Conservation (phyloP, 2,888 invertebrate species). For the Drosophila limbata region DNA sequence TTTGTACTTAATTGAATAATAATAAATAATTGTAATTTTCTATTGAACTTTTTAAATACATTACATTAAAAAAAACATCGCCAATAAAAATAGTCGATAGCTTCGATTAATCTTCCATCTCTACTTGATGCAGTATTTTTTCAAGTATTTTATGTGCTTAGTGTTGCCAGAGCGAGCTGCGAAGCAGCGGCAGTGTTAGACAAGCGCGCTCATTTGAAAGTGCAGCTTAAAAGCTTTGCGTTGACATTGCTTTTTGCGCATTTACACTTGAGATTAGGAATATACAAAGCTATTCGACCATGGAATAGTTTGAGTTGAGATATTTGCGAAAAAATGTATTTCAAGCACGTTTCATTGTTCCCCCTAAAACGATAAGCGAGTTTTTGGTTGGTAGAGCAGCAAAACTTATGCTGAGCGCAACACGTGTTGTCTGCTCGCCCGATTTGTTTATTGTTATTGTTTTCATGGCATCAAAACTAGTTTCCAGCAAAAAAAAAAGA, state of each 20-base stretch:
- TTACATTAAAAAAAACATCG: no score
- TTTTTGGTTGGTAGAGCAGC: constrained; percentile 7
- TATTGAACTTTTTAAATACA: no score
- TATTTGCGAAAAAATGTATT: constrained; percentile 31
- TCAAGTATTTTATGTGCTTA: constrained; percentile 1
- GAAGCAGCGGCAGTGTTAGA: constrained; percentile 2
- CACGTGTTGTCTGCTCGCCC: constrained; percentile 60
- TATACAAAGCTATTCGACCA: constrained; percentile 24
- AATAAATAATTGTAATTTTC: no score
- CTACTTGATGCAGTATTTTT: constrained; percentile 4
- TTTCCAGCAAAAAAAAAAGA: constrained; percentile 55
- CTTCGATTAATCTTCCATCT: no score
- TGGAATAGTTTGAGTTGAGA: constrained; percentile 20
- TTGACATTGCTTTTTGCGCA: not conserved
- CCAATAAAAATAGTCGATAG: no score
- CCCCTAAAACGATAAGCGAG: constrained; percentile 19
- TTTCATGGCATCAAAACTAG: constrained; percentile 59
- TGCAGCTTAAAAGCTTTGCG: constrained; percentile 1
- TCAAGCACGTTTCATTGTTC: constrained; percentile 44
- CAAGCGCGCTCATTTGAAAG: constrained; percentile 6
- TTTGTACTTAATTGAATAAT: no score
- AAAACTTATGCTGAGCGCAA: constrained; percentile 55
- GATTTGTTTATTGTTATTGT: constrained; percentile 35
- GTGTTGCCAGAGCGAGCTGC: constrained; percentile 10
- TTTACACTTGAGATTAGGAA: constrained; percentile 27